These are phyloP conservation scores for Plecotus auritus DNA, from an alignment of 2,113 vertebrate species.

Conservation along the genomic window DNA sequence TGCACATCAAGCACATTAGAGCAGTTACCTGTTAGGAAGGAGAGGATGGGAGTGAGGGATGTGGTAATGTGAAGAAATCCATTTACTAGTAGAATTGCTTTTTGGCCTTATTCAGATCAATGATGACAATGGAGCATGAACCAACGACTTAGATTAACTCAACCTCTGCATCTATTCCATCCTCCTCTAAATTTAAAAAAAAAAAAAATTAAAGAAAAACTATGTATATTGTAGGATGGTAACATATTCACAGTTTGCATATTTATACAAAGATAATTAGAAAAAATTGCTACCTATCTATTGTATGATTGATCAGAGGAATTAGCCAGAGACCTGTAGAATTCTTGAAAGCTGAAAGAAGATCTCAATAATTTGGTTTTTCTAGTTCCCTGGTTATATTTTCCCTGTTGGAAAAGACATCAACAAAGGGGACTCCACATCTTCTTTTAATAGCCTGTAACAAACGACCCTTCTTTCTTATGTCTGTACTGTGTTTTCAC, in stretches of 20 bases:
- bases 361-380: slow-evolving; percentile 14
- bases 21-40: not conserved
- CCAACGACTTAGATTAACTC: not conserved
- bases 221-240: not conserved
- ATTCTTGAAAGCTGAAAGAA: not conserved
- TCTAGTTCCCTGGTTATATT: not conserved
- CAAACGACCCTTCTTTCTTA: slow-evolving; percentile 10
- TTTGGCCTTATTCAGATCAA: not conserved
- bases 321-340: not conserved
- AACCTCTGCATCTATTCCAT: not conserved
- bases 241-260: not conserved
- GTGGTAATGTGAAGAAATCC: not conserved
- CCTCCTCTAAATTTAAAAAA: not conserved
- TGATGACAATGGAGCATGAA: not conserved
- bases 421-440: not conserved
- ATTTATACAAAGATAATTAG: not conserved
- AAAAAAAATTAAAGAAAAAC: not conserved
- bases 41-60: not conserved
- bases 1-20: not conserved
- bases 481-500: not conserved
- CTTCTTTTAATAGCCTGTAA: not conserved
- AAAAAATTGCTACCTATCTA: not conserved
- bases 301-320: slow-evolving; percentile 10
- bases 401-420: not conserved
- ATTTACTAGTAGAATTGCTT: not conserved